phyloP scores from a whole-genome alignment of 2,888 invertebrate species.

The Yponomeuta malinellus region DNA sequence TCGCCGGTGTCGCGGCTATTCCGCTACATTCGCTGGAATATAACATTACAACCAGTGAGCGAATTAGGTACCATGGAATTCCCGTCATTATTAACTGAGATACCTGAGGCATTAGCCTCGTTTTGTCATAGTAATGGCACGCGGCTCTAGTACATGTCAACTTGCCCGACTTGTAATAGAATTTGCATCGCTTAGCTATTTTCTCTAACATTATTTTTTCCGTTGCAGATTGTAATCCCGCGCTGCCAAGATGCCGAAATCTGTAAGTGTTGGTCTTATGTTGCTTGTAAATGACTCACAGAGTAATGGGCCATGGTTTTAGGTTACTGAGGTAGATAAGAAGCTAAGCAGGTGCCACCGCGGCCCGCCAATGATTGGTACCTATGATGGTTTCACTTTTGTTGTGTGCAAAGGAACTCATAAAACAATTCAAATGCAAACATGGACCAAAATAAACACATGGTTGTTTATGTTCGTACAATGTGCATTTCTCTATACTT shows the following conservation, averaged over 20 bases:
- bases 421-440: slow-evolving; percentile 12
- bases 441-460: not conserved
- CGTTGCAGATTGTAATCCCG: slow-evolving; percentile 69
- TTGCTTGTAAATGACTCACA: not conserved
- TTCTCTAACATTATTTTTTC: slow-evolving; percentile 42
- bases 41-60: slow-evolving; percentile 1
- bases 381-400: slow-evolving; percentile 7
- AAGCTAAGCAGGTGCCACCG: slow-evolving; percentile 2
- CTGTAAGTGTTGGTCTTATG: slow-evolving; percentile 62
- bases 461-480: not conserved
- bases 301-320: slow-evolving; percentile 13
- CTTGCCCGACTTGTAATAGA: slow-evolving; percentile 29
- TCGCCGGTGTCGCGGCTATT: slow-evolving; percentile 52
- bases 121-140: slow-evolving; percentile 3
- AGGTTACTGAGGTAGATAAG: slow-evolving; percentile 15
- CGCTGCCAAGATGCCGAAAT: slow-evolving; percentile 79
- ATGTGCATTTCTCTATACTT: not conserved
- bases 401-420: slow-evolving; percentile 15
- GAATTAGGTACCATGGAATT: not conserved
- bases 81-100: not conserved
- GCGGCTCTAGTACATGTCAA: slow-evolving; percentile 33
- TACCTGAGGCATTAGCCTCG: not conserved
- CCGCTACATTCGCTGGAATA: slow-evolving; percentile 35
- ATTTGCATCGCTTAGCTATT: slow-evolving; percentile 35
- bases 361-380: not conserved